Percentiles rank a stretch among this genome's conserved stretches.
Conservation (phyloP, 2,797 vertebrate species). For the Sarcoramphus papa region DNA sequence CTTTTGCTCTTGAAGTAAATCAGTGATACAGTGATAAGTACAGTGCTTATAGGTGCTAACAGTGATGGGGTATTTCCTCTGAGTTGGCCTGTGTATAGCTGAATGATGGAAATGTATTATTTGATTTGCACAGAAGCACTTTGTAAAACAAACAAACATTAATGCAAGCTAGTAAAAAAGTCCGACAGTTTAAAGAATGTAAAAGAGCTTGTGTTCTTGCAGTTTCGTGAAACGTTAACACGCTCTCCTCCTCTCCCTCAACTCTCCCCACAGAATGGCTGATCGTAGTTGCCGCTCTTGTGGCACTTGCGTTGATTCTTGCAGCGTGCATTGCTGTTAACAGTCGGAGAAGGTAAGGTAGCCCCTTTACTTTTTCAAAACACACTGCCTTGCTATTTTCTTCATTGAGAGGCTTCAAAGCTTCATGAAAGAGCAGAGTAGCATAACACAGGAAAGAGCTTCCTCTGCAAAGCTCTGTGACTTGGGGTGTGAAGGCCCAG, state of each 20-base stretch:
- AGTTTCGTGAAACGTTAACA: background rate
- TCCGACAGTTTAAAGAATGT: background rate
- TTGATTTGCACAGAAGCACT: background rate
- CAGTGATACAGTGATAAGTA: background rate
- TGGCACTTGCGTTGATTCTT: slow-evolving; percentile 73
- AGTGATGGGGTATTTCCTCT: background rate
- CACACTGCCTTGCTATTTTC: background rate
- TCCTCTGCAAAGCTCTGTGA: background rate
- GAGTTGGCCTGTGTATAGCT: background rate
- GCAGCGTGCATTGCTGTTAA: slow-evolving; percentile 76
- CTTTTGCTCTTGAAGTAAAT: background rate
- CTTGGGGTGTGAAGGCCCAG: background rate
- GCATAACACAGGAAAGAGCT: background rate
- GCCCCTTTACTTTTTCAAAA: background rate
- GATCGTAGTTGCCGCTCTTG: slow-evolving; percentile 69
- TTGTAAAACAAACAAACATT: background rate
- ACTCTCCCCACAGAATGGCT: slow-evolving; percentile 70
- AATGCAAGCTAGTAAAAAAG: background rate
- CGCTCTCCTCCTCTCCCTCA: background rate
- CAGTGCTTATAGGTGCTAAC: background rate
- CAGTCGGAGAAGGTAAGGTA: slow-evolving; percentile 73
- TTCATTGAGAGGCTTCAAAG: background rate
- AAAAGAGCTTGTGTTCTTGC: background rate
- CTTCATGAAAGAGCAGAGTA: background rate
- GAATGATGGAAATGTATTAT: background rate